Evolutionary conservation across 2,888 invertebrate species (phyloP), one percentile per base, ranked within the genome.

Genomic region (Eumacrocentrus americanus): DNA sequence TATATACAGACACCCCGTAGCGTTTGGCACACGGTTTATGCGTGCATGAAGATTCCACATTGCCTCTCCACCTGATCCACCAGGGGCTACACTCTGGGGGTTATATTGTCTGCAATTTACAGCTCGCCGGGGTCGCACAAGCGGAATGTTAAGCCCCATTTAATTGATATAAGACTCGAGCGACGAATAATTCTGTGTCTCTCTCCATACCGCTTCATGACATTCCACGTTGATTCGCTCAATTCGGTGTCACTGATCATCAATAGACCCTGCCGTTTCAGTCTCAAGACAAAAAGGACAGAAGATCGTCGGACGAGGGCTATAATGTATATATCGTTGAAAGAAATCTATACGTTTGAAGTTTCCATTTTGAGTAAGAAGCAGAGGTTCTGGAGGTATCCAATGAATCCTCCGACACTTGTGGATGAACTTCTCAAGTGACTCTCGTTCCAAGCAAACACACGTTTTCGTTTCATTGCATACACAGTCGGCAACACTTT

Each of bases 81-180:
- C 12, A 14, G 25, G 44, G 60, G 50, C 53, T 54, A 54, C 48
- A 53, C 48, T 38, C 54, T 54, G 29, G 55, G 60, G 60, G 54
- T 50, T 50, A 55, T 50, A 60, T 60, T 60, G 60, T 60, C 55
- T 50, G 50, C 50, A 51, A 60, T 60, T 60, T 60, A 50, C 60
- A 60, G 60, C 54, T 23, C 46, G 23, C 14, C 37, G n/a, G 37
- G 51, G 37, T 52, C 51, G 35, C 37, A 48, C 25, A 38, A 52
- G 38, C 18, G 68, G 70, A 69, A 71, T 69, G 67, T 69, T 68
- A 65, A 71, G 69, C 67, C 68, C 65, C 61, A 69, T 69, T 71
- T 69, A 68, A 71, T 71, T 71, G 68, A 67, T 67, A 61, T 62
- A 62, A 64, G 64, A 34, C 61, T 51, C 35, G 35, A 51, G 18